Conservation (phyloP, 2,888 invertebrate species). For the Choreutis nemorana region DNA sequence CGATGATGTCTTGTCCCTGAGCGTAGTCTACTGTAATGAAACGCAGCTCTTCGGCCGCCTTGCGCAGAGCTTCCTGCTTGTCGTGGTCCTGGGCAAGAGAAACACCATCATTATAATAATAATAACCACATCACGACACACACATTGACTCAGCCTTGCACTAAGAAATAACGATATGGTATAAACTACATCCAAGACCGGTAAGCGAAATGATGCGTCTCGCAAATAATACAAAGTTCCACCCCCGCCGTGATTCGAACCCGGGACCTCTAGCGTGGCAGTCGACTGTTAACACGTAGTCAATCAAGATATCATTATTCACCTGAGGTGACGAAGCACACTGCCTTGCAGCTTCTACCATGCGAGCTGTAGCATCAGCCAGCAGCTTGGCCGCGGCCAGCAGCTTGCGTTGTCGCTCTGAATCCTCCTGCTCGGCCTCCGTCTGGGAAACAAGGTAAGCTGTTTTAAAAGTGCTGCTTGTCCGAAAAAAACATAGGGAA, state of each 20-base stretch:
- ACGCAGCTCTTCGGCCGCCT: conserved; percentile 93
- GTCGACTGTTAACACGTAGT: neutral
- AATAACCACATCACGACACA: no score
- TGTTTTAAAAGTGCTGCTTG: no score
- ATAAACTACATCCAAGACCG: no score
- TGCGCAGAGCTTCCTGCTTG: conserved; percentile 83
- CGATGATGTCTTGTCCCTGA: conserved; percentile 72
- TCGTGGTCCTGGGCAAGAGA: conserved; percentile 71
- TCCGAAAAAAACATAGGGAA: no score
- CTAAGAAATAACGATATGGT: no score
- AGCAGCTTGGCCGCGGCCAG: conserved; percentile 93
- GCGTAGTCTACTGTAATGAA: conserved; percentile 90
- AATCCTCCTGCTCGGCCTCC: conserved; percentile 88
- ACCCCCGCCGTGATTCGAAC: no score
- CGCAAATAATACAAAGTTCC: no score
- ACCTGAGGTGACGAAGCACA: conserved; percentile 83
- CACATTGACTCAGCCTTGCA: no score
- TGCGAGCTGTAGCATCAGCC: conserved; percentile 95
- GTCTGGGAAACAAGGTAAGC: conserved; percentile 41
- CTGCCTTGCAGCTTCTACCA: conserved; percentile 96
- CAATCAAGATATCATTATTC: neutral
- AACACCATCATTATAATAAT: no score
- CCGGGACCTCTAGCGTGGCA: no score
- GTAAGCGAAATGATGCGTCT: no score
- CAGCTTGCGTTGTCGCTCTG: conserved; percentile 88